Conservation (phyloP, 2,888 invertebrate genomes). For the Drosophila peninsularis region DNA sequence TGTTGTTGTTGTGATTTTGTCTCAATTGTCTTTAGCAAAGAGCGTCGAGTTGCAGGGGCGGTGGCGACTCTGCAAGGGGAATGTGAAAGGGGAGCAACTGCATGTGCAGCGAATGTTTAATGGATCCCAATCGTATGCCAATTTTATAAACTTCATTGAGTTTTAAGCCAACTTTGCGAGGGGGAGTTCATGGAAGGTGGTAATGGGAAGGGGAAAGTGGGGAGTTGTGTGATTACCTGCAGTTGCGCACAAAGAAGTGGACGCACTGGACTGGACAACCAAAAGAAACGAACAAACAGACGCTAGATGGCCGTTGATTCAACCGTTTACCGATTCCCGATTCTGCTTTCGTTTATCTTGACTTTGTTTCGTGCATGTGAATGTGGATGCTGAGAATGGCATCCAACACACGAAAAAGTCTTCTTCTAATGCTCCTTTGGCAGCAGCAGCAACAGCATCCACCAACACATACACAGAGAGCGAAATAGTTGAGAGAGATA, state of each 20-base stretch:
- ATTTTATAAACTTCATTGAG: conserved; percentile 50
- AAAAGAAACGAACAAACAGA: conserved; percentile 42
- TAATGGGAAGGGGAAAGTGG: not conserved
- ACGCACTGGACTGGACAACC: conserved; percentile 33
- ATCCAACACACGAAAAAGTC: conserved; percentile 37
- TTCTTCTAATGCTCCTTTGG: conserved; percentile 52
- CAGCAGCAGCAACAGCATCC: conserved; percentile 59
- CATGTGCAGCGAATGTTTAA: conserved; percentile 59
- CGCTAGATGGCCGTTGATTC: conserved; percentile 40
- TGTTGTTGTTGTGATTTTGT: conserved; percentile 36
- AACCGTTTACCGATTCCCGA: conserved; percentile 26
- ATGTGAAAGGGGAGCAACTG: conserved; percentile 11
- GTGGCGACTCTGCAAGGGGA: conserved; percentile 1
- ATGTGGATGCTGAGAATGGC: conserved; percentile 62
- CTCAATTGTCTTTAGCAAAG: conserved; percentile 48
- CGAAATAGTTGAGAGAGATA: not conserved
- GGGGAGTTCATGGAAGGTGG: not conserved
- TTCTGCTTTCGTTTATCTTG: conserved; percentile 32
- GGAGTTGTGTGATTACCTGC: conserved; percentile 62
- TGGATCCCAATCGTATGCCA: conserved; percentile 26
- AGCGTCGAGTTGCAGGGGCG: conserved; percentile 21
- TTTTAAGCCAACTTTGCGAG: conserved; percentile 38
- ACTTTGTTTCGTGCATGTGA: conserved; percentile 30
- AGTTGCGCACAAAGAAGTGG: conserved; percentile 67
- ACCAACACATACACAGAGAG: conserved; percentile 24